Base-by-base conservation (phyloP, 2,797 vertebrate species). In the Ambastaia sidthimunki region DNA sequence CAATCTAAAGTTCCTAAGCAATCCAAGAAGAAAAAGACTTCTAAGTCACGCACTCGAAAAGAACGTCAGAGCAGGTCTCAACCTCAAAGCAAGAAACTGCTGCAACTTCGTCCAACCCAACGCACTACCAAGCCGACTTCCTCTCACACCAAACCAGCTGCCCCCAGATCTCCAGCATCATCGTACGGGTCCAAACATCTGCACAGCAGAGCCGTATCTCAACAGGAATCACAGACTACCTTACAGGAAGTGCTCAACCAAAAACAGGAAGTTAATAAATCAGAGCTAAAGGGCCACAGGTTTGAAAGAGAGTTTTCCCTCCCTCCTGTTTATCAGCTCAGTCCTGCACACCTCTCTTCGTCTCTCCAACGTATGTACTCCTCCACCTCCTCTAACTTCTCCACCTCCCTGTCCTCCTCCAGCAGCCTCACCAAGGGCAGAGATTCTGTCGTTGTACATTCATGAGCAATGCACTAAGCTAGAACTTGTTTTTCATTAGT, bases 251-350 rank as follows among this genome's bases (percentile, higher is more conserved):
- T 67, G 3, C 23, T 78, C 1, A 70, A 71, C 47, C 50, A 47
- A 11, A 71, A 71, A 59, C 28, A 62, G 16, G 63, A 74, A 62
- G 62, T 7, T 2, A 23, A 19, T 37, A 5, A 67, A 68, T 76
- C 34, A 13, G 34, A 37, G 34, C 34, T 37, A 37, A 52, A 67
- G 34, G 3, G 19, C 9, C 50, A 0, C 81, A 82, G 57, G 85
- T 0, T 55, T 10, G 4, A 4, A 66, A 69, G 19, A 69, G 66
- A 63, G 76, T 88, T 91, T 0, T 71, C 90, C 37, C 84, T 95
- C 41, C 94, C 95, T 13, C 92, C 92, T 0, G 90, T 92, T 10
- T 70, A 7, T 50, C 81, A 80, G 76, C 65, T 75, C 31, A 78
- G 54, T 63, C 73, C 23, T 13, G 84, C 81, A 37, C 91, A 82